Evolutionary conservation across 2,888 invertebrate genomes (phyloP), one percentile per base, ranked within the genome.

Genomic region (Diaphora mendica): DNA sequence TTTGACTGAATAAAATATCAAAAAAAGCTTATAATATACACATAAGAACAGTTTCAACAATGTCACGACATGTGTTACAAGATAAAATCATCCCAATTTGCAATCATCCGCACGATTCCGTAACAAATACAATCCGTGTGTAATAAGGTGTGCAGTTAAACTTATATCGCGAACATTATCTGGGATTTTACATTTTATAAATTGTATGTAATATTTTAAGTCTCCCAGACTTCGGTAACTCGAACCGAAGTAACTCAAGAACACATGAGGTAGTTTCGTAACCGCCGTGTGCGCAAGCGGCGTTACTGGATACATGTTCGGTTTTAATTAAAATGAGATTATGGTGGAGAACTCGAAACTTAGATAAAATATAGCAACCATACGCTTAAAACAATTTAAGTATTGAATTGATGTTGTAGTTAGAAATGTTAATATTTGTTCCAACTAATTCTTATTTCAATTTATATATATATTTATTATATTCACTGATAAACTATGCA

Each of bases 251-350:
- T 77, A 82, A 83, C 72, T 75, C 78, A 78, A 84, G 77, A 72
- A 71, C 68, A 75, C 73, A 70, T 77, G 79, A 83, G 75, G 74
- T 71, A 48, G 42, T 84, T 82, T 80, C 78, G 77, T 84, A 84
- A 84, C 20, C 26, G 23, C 39, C 75, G 77, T 76, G 68, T 78
- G 70, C 74, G 73, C 81, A 70, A 48, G 62, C 68, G 70, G 33
- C 48, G 35, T 30, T 71, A 67, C 65, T 69, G 70, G 72, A 67
- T 80, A 74, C 76, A 77, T 73, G 68, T 75, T 79, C 70, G 74
- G 65, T 76, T 81, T 81, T 77, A 84, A 84, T 84, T 83, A 76
- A 81, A 82, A 74, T 70, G 72, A 30, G 71, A 75, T 75, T 80
- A 82, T 68, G 74, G 71, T 62, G 26, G 15, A 15, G 26, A 15